A percentile compares a stretch with the other conserved stretches of the same genome.
These are phyloP conservation scores for Triplophysa rosa DNA, from an alignment of 2,113 vertebrate genomes.

Conservation along the genomic window DNA sequence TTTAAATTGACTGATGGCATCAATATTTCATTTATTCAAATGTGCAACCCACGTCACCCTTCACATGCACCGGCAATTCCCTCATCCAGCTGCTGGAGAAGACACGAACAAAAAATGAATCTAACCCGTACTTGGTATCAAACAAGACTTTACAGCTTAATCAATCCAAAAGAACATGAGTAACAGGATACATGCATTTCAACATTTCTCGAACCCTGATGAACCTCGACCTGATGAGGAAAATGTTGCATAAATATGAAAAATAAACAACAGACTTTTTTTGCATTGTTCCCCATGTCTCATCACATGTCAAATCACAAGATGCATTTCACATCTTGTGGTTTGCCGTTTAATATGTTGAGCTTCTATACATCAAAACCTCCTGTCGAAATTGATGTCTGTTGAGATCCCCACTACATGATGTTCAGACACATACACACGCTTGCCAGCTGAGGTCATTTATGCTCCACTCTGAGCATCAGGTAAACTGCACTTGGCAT, in stretches of 20 bases:
- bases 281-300: too few relatives aligned
- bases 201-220: too few relatives aligned
- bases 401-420: neutral
- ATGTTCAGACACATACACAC: constrained; percentile 24
- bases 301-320: too few relatives aligned
- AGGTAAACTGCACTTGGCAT: constrained; percentile 16
- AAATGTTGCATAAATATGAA: too few relatives aligned
- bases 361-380: constrained; percentile 4
- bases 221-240: too few relatives aligned
- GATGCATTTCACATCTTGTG: too few relatives aligned
- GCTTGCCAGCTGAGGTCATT: constrained; percentile 17
- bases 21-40: constrained; percentile 69
- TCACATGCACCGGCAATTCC: constrained; percentile 5
- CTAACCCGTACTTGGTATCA: neutral
- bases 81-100: neutral
- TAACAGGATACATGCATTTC: too few relatives aligned
- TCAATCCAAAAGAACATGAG: too few relatives aligned
- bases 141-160: too few relatives aligned
- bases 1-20: constrained; percentile 70
- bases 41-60: constrained; percentile 58
- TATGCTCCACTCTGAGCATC: neutral
- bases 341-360: neutral
- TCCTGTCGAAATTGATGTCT: neutral
- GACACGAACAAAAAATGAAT: neutral
- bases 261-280: too few relatives aligned